Percentiles rank a stretch among this genome's conserved stretches.
Conservation (phyloP, 2,888 invertebrate genomes). For the Serrognathus titanus region DNA sequence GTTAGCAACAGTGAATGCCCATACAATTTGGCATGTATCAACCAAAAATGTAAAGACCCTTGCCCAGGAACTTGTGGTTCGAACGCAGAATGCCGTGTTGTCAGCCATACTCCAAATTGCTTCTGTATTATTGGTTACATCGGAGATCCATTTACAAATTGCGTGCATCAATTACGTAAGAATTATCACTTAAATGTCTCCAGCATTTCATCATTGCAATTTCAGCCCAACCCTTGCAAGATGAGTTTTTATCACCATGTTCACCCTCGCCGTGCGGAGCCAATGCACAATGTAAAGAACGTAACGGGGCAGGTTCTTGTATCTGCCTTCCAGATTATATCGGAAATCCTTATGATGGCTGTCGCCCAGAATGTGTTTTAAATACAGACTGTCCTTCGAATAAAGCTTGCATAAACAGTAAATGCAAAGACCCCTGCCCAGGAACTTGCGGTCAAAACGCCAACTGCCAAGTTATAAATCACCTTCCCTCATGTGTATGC, state of each 20-base stretch:
- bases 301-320: slow-evolving; percentile 65
- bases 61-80: slow-evolving; percentile 69
- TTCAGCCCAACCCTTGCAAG: slow-evolving; percentile 41
- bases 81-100: slow-evolving; percentile 70
- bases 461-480: slow-evolving; percentile 68
- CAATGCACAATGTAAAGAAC: slow-evolving; percentile 64
- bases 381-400: slow-evolving; percentile 71
- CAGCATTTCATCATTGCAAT: slow-evolving; percentile 22
- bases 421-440: slow-evolving; percentile 73
- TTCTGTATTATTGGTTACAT: slow-evolving; percentile 60
- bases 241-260: slow-evolving; percentile 59
- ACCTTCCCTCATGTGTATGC: slow-evolving; percentile 68
- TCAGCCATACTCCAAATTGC: slow-evolving; percentile 67
- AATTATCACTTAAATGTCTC: slow-evolving; percentile 32
- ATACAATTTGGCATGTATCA: slow-evolving; percentile 67
- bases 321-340: slow-evolving; percentile 67
- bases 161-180: slow-evolving; percentile 36
- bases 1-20: slow-evolving; percentile 69
- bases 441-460: slow-evolving; percentile 74
- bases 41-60: slow-evolving; percentile 71
- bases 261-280: slow-evolving; percentile 67
- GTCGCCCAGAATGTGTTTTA: slow-evolving; percentile 70
- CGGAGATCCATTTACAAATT: slow-evolving; percentile 71
- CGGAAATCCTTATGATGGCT: slow-evolving; percentile 75
- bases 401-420: slow-evolving; percentile 68